These are phyloP conservation scores for Macheiramphus alcinus DNA, from an alignment of 2,113 vertebrate genomes.

Conservation along the genomic window DNA sequence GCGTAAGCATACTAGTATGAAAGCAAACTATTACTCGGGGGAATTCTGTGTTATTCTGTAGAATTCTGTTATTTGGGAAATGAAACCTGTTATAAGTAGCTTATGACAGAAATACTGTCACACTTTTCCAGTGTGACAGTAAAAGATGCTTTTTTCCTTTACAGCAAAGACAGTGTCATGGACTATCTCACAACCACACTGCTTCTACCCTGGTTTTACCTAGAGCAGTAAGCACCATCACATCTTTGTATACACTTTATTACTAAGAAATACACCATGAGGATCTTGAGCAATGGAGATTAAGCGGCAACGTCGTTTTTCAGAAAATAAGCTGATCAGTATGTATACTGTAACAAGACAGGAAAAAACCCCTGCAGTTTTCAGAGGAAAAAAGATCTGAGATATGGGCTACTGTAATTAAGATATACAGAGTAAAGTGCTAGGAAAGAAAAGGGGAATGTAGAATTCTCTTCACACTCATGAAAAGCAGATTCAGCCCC, in stretches of 20 bases:
- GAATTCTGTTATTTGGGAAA: neutral
- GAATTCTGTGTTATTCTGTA: neutral
- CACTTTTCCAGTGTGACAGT: neutral
- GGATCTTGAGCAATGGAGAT: neutral
- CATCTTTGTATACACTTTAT: neutral
- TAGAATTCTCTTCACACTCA: neutral
- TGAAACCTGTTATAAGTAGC: neutral
- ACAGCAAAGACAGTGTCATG: neutral
- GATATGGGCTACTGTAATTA: neutral
- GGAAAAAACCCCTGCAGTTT: neutral
- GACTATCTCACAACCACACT: neutral
- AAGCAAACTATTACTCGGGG: neutral
- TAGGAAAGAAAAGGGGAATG: neutral
- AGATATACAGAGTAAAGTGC: neutral
- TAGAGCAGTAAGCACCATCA: neutral
- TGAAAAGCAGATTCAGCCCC: neutral
- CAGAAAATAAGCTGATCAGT: neutral
- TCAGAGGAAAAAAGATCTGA: neutral
- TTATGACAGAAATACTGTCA: neutral
- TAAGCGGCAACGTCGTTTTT: fast-evolving
- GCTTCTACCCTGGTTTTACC: neutral
- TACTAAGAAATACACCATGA: neutral
- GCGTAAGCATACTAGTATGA: neutral
- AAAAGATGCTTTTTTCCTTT: neutral
- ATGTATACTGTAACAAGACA: neutral